Percentiles rank a stretch among this genome's conserved stretches.
Conservation (phyloP, 1,140 invertebrate genomes). For the Drosophila sturtevanti region DNA sequence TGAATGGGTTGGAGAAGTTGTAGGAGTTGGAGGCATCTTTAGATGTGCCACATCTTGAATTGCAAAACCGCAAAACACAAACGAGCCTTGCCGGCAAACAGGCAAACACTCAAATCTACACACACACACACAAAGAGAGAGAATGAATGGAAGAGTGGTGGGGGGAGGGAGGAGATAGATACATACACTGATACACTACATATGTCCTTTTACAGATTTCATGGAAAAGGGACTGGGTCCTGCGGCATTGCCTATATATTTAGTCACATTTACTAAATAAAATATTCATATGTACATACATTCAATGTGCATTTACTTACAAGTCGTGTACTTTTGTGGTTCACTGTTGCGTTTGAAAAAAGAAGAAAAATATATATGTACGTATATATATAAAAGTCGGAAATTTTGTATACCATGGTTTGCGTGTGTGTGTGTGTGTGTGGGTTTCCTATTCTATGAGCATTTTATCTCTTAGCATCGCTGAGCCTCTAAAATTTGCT, state of each 20-base stretch:
- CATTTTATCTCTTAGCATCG: conserved; percentile 25
- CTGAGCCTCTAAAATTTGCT: conserved; percentile 55
- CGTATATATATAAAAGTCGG: conserved; percentile 38
- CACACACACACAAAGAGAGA: neutral
- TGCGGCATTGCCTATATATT: conserved; percentile 54
- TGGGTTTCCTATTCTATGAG: neutral
- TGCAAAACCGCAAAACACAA: conserved; percentile 68
- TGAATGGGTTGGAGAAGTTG: conserved; percentile 4
- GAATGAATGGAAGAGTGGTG: too few relatives aligned
- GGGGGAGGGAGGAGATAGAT: too few relatives aligned
- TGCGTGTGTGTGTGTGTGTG: neutral
- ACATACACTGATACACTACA: conserved; percentile 27
- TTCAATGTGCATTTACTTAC: conserved; percentile 65
- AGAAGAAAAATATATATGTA: conserved; percentile 1
- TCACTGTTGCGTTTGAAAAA: conserved; percentile 46
- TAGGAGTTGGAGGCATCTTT: neutral
- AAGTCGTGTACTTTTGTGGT: conserved; percentile 47
- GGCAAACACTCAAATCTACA: conserved; percentile 15
- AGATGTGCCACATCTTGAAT: conserved; percentile 48
- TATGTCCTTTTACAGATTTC: conserved; percentile 66
- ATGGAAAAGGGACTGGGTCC: conserved; percentile 47
- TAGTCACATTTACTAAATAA: conserved; percentile 73
- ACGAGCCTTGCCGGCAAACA: conserved; percentile 23
- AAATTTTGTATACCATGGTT: conserved; percentile 37
- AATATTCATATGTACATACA: conserved; percentile 66